phyloP scores from a whole-genome alignment of 2,888 invertebrate genomes.

The Polylopha cassiicola region DNA sequence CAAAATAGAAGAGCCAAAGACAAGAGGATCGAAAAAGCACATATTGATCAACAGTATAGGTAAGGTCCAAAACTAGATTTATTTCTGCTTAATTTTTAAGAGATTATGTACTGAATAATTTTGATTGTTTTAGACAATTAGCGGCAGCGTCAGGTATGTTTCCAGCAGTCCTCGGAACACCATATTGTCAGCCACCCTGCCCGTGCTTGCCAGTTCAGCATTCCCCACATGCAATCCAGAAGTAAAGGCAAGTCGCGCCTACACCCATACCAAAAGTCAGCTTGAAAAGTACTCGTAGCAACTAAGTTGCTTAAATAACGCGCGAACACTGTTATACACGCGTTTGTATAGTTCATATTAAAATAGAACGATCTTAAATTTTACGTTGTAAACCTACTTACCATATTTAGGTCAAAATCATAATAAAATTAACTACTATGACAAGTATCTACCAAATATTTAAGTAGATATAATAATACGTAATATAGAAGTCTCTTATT shows the following conservation, averaged over 20 bases:
- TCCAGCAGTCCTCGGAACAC: slow-evolving; percentile 49
- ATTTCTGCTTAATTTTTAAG: background rate
- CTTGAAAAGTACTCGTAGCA: too few species aligned
- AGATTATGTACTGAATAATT: slow-evolving; percentile 1
- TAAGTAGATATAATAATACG: background rate
- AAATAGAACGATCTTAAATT: too few species aligned
- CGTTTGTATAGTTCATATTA: too few species aligned
- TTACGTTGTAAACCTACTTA: too few species aligned
- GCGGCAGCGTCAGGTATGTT: slow-evolving; percentile 80
- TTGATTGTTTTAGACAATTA: slow-evolving; percentile 63
- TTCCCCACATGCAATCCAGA: slow-evolving; percentile 38
- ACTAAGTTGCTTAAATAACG: too few species aligned
- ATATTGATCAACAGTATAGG: slow-evolving; percentile 96
- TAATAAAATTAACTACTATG: too few species aligned
- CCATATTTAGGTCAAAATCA: too few species aligned
- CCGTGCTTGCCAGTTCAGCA: slow-evolving; percentile 56
- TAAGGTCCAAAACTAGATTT: slow-evolving; percentile 43
- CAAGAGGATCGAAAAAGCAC: slow-evolving; percentile 96
- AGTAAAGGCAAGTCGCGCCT: too few species aligned
- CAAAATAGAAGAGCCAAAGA: slow-evolving; percentile 97
- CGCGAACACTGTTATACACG: too few species aligned
- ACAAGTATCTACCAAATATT: too few species aligned
- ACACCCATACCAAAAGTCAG: too few species aligned
- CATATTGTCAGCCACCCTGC: slow-evolving; percentile 56
- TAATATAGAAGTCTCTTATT: background rate